These are phyloP conservation scores for Noctua comes DNA, from an alignment of 2,888 invertebrate genomes.

Conservation along the genomic window DNA sequence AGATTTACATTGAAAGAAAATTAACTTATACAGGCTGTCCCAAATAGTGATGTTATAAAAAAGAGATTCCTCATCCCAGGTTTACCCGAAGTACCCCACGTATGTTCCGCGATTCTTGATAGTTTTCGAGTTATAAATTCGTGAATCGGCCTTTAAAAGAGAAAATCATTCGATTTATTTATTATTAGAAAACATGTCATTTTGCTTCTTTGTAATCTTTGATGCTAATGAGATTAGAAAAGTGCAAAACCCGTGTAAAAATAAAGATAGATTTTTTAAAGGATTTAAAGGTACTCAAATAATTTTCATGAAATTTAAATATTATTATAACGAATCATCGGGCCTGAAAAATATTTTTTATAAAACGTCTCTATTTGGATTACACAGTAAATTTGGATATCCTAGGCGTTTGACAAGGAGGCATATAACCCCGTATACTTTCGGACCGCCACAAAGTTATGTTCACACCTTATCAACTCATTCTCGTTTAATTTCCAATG, in stretches of 20 bases:
- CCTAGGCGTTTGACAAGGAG: neutral
- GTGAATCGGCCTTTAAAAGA: neutral
- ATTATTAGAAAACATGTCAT: neutral
- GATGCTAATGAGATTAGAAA: neutral
- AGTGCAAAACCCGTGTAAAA: too few relatives aligned
- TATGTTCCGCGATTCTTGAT: neutral
- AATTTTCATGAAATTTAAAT: neutral
- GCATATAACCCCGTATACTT: neutral
- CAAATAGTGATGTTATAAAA: neutral
- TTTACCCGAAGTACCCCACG: neutral
- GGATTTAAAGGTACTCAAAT: neutral
- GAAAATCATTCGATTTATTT: neutral
- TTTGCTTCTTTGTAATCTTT: neutral
- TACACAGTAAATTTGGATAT: neutral
- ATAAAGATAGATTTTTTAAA: too few relatives aligned
- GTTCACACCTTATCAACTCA: neutral
- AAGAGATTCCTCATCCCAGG: neutral
- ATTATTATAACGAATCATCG: neutral
- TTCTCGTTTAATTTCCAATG: neutral
- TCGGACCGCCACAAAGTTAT: neutral
- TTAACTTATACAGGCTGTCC: neutral
- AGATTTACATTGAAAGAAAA: slow-evolving; percentile 2
- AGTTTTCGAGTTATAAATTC: neutral
- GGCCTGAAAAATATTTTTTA: neutral
- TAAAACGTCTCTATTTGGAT: neutral